Evolutionary conservation across 2,888 invertebrate species (phyloP).

Genomic region (Drosophila atripex): DNA sequence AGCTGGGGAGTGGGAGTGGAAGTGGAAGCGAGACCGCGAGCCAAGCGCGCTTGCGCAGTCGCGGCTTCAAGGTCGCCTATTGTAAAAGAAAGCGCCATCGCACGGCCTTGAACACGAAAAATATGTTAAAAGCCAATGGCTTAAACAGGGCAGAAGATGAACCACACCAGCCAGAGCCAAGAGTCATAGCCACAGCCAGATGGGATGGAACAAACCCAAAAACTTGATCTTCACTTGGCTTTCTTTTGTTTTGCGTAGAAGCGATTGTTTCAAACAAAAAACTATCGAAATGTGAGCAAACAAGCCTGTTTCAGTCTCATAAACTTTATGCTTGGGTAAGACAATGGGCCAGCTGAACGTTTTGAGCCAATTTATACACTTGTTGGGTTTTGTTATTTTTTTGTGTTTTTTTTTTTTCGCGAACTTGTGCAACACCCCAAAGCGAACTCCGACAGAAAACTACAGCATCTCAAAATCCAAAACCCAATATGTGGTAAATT

Average conservation of each 20-base stretch:
- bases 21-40: conserved; percentile 1
- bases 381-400: conserved; percentile 20
- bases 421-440: conserved; percentile 66
- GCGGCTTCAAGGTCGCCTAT: conserved; percentile 76
- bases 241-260: conserved; percentile 59
- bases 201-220: conserved; percentile 20
- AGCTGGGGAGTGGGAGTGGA: background rate
- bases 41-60: conserved; percentile 72
- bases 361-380: conserved; percentile 57
- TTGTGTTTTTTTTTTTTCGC: conserved; percentile 43
- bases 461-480: conserved; percentile 40
- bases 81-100: conserved; percentile 78
- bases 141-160: conserved; percentile 17
- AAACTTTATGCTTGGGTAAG: conserved; percentile 76
- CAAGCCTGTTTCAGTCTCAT: conserved; percentile 50
- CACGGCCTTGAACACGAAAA: conserved; percentile 77
- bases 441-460: conserved; percentile 24
- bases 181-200: background rate
- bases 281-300: conserved; percentile 36
- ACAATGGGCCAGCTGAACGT: conserved; percentile 56
- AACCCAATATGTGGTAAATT: conserved; percentile 39
- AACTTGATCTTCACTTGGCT: conserved; percentile 41
- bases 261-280: conserved; percentile 54
- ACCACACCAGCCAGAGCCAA: conserved; percentile 17
- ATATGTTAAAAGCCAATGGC: conserved; percentile 54